Conservation (phyloP, 2,113 vertebrate genomes). For the Rutilus rutilus region DNA sequence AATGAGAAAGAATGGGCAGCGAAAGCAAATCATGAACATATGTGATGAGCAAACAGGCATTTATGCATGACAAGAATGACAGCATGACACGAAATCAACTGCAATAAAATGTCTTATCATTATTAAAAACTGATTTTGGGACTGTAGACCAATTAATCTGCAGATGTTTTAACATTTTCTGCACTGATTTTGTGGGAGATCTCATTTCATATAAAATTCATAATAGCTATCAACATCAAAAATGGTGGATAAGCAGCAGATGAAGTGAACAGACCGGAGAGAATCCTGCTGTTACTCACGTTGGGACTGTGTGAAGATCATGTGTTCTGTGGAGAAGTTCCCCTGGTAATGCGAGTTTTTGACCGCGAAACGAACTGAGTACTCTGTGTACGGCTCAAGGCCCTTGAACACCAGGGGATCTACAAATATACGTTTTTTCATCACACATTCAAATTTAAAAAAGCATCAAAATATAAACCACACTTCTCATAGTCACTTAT, state of each 20-base stretch:
- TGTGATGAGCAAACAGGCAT: constrained; percentile 34
- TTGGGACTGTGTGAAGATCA: constrained; percentile 62
- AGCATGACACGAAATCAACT: constrained; percentile 2
- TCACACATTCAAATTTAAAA: neutral
- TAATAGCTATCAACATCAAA: neutral
- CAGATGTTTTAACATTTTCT: neutral
- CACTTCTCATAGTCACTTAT: neutral
- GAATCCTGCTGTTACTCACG: constrained; percentile 63
- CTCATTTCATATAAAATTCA: no score
- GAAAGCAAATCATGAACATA: constrained; percentile 31
- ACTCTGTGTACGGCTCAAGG: constrained; percentile 70
- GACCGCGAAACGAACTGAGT: constrained; percentile 69
- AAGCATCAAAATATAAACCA: neutral
- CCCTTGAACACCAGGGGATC: constrained; percentile 57
- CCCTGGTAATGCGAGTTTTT: constrained; percentile 69
- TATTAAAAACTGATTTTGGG: neutral
- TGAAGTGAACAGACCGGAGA: neutral
- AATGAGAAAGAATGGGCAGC: constrained; percentile 38
- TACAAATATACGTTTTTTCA: constrained; percentile 46
- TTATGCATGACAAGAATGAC: neutral
- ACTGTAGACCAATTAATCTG: neutral
- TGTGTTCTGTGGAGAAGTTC: constrained; percentile 62
- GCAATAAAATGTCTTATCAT: neutral
- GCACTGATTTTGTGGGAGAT: neutral
- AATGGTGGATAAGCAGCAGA: neutral